Conservation (phyloP, 2,888 invertebrate species). For the Cordilura impudica region DNA sequence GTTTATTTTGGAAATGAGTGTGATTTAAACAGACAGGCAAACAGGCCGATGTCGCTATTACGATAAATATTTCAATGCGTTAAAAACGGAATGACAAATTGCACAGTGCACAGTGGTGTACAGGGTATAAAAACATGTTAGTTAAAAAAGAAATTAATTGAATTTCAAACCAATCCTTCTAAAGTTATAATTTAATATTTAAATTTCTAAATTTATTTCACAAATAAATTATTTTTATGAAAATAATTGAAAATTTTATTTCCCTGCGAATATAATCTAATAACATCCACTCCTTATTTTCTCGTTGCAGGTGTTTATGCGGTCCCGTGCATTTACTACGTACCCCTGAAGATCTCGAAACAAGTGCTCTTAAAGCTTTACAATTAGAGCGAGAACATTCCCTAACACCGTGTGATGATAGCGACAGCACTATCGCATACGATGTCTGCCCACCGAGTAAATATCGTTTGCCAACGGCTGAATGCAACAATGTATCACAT, state of each 20-base stretch:
- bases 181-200: too few species aligned
- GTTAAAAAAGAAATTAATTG: too few species aligned
- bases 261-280: too few species aligned
- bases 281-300: neutral
- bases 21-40: too few species aligned
- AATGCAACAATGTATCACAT: slow-evolving; percentile 93
- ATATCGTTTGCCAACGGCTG: slow-evolving; percentile 88
- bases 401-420: slow-evolving; percentile 66
- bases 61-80: too few species aligned
- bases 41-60: too few species aligned
- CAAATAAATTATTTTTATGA: neutral
- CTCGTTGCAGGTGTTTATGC: slow-evolving; percentile 70
- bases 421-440: slow-evolving; percentile 63
- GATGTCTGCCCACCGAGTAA: slow-evolving; percentile 87
- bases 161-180: too few species aligned
- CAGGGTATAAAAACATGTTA: too few species aligned
- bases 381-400: slow-evolving; percentile 71
- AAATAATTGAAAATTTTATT: neutral
- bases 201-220: too few species aligned
- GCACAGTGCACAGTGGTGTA: too few species aligned
- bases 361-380: slow-evolving; percentile 70
- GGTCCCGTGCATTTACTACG: slow-evolving; percentile 68
- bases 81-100: too few species aligned
- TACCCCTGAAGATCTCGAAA: slow-evolving; percentile 74
- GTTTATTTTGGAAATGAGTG: too few species aligned